Conservation (phyloP, 35 echinoderm and acorn worm genomes). For the Eucidaris tribuloides region DNA sequence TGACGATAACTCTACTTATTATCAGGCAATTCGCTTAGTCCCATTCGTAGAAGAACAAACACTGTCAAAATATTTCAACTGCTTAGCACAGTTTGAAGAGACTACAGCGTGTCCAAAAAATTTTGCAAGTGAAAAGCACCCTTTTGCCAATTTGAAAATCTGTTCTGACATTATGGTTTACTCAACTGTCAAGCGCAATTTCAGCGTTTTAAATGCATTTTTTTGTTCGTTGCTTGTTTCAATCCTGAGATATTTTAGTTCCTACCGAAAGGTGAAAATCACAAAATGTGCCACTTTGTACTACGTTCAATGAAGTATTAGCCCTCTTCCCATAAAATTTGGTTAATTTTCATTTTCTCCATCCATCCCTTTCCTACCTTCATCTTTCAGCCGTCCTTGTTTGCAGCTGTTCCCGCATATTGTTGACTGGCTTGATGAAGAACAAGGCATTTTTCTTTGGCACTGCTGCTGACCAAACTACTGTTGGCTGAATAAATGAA, state of each 20-base stretch:
- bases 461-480: slow-evolving; percentile 72
- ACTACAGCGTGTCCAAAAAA: too few species aligned
- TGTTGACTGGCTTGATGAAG: slow-evolving; percentile 82
- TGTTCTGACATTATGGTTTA: too few species aligned
- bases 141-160: too few species aligned
- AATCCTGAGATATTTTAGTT: neutral
- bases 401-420: slow-evolving; percentile 27
- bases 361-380: slow-evolving; percentile 29
- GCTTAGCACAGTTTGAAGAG: too few species aligned
- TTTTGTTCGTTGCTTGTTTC: neutral
- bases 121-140: too few species aligned
- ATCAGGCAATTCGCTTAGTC: too few species aligned
- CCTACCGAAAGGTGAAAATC: neutral
- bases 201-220: too few species aligned
- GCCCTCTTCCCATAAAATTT: neutral
- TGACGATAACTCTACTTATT: too few species aligned
- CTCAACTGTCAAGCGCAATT: neutral
- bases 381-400: slow-evolving; percentile 72
- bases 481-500: slow-evolving; percentile 54
- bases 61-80: too few species aligned
- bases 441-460: slow-evolving; percentile 82
- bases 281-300: neutral
- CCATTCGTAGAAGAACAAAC: too few species aligned
- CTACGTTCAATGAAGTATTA: neutral
- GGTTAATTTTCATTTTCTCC: neutral